Percentiles rank a stretch among this genome's conserved stretches.
Conservation (phyloP, 2,797 vertebrate genomes). For the Rhinella marina region DNA sequence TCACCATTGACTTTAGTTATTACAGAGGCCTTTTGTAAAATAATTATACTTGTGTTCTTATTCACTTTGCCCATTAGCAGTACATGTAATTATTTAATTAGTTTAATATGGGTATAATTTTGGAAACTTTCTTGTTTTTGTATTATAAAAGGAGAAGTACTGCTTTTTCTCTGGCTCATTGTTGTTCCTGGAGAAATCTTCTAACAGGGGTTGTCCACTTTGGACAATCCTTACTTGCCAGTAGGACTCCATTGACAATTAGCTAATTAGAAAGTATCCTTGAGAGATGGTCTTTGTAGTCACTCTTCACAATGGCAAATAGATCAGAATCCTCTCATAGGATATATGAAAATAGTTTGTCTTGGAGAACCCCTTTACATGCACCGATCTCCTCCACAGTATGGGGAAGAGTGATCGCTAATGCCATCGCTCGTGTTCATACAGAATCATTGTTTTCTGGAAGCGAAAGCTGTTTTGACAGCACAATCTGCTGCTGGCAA, state of each 20-base stretch:
- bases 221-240: not conserved
- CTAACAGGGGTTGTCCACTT: not conserved
- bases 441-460: too few relatives aligned
- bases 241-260: not conserved
- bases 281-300: too few relatives aligned
- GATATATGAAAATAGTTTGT: too few relatives aligned
- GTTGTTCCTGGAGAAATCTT: not conserved
- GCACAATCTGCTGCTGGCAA: too few relatives aligned
- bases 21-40: slow-evolving; percentile 67
- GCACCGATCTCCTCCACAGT: too few relatives aligned
- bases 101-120: slow-evolving; percentile 67
- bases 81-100: slow-evolving; percentile 71
- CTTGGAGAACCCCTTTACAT: too few relatives aligned
- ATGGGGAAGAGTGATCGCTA: too few relatives aligned
- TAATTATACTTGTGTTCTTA: slow-evolving; percentile 69
- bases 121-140: slow-evolving; percentile 50
- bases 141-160: not conserved
- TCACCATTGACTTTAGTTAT: slow-evolving; percentile 65
- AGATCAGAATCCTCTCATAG: too few relatives aligned
- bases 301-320: too few relatives aligned
- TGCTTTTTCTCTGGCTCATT: not conserved
- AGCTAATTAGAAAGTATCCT: not conserved
- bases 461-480: too few relatives aligned
- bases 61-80: slow-evolving; percentile 67
- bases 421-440: too few relatives aligned